Conservation (phyloP, 2,888 invertebrate genomes). For the Xestia c-nigrum region DNA sequence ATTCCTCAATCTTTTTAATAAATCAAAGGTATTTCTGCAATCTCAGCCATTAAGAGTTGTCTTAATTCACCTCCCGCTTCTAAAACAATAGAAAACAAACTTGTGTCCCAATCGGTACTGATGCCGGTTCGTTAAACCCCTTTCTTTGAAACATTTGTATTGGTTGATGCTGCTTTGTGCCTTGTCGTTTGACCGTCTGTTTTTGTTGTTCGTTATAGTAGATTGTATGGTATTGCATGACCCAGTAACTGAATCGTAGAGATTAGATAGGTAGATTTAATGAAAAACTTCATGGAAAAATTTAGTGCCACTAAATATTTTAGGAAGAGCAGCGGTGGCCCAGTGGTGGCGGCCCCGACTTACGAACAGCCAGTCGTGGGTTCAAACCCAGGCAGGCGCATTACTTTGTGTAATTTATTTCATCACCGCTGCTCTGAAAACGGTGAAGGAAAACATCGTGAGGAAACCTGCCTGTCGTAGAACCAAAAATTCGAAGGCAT, state of each 20-base stretch:
- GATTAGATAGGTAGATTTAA: neutral
- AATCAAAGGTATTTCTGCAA: slow-evolving; percentile 31
- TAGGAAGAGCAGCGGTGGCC: too few species aligned
- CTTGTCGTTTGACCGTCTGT: slow-evolving; percentile 43
- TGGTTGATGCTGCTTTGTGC: slow-evolving; percentile 57
- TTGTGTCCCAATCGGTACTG: slow-evolving; percentile 66
- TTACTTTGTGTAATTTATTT: too few species aligned
- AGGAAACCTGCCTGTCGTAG: too few species aligned
- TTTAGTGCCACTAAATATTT: too few species aligned
- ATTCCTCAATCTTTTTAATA: slow-evolving; percentile 6
- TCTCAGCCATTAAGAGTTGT: slow-evolving; percentile 38
- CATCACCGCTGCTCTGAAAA: too few species aligned
- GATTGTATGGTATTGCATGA: neutral
- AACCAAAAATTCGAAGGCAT: too few species aligned
- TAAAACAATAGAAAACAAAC: slow-evolving; percentile 55
- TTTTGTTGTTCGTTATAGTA: neutral
- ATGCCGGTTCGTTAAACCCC: slow-evolving; percentile 75
- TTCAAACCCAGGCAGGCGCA: too few species aligned
- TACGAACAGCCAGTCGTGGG: too few species aligned
- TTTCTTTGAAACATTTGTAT: slow-evolving; percentile 65
- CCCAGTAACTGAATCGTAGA: neutral
- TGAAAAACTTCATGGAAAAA: too few species aligned
- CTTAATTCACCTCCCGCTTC: slow-evolving; percentile 46
- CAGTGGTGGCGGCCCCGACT: too few species aligned
- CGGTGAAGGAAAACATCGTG: too few species aligned